Evolutionary conservation across 1,140 invertebrate species (phyloP).

Genomic region (Polypedilum pembai): DNA sequence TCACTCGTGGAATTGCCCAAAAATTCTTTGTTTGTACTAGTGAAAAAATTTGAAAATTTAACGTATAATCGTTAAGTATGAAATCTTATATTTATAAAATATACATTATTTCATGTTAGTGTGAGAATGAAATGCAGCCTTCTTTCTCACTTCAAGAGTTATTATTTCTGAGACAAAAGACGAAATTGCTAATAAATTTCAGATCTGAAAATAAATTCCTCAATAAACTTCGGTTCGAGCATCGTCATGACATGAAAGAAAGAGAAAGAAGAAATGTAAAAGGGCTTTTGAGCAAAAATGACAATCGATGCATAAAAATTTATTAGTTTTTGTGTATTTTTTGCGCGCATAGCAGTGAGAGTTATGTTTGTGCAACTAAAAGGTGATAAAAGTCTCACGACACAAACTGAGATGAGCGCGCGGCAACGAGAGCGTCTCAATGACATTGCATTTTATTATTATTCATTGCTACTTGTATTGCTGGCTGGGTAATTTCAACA

Average conservation of each 20-base stretch:
- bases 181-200: background rate
- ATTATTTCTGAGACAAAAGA: background rate
- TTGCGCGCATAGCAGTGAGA: background rate
- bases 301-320: constrained; percentile 26
- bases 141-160: background rate
- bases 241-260: background rate
- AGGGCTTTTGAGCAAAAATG: background rate
- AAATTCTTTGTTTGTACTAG: no score
- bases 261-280: background rate
- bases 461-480: constrained; percentile 9
- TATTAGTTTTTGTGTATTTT: constrained; percentile 20
- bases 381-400: constrained; percentile 26
- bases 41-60: no score
- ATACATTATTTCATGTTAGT: no score
- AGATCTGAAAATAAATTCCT: background rate
- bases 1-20: no score
- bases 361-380: background rate
- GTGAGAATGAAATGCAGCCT: no score
- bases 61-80: no score
- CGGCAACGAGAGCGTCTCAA: no score
- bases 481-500: background rate
- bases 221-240: background rate
- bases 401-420: background rate
- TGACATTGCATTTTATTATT: background rate
- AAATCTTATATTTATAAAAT: no score